Conservation (phyloP, 2,113 vertebrate species). For the Melanerpes aurifrons region DNA sequence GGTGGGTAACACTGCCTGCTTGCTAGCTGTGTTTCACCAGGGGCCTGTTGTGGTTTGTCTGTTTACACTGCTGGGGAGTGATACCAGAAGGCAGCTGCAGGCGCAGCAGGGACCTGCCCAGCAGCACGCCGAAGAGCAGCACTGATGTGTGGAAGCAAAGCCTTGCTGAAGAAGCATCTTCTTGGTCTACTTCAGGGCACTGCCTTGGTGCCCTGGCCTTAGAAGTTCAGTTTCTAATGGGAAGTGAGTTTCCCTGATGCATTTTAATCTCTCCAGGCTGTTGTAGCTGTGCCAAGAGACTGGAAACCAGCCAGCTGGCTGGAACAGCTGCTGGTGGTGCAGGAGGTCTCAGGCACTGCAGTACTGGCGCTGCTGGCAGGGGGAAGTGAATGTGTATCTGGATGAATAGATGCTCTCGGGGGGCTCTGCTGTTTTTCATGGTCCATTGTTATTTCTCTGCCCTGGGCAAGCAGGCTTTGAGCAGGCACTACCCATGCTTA, state of each 20-base stretch:
- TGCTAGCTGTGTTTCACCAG: not conserved
- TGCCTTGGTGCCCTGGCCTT: not conserved
- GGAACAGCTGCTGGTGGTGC: not conserved
- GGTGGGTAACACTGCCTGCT: not conserved
- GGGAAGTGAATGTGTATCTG: not conserved
- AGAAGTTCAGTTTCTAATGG: not conserved
- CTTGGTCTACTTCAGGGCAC: not conserved
- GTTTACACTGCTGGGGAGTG: not conserved
- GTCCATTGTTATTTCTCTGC: not conserved
- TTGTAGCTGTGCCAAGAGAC: not conserved
- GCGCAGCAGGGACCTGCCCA: not conserved
- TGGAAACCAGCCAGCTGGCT: conserved; percentile 4
- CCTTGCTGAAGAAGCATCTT: not conserved
- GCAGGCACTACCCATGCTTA: not conserved
- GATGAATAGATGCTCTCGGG: not conserved
- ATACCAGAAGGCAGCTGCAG: too few species aligned
- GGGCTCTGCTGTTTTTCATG: not conserved
- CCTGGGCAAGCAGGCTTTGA: not conserved
- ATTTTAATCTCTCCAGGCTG: not conserved
- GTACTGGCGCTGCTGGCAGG: not conserved
- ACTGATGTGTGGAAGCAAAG: not conserved
- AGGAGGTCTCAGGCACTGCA: not conserved
- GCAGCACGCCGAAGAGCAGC: accelerated
- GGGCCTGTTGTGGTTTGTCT: too few species aligned
- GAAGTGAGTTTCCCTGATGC: not conserved